Percentiles rank a stretch among this genome's conserved stretches.
These are phyloP conservation scores for Aspidoscelis tigris DNA, from an alignment of 2,113 vertebrate genomes.

Conservation along the genomic window DNA sequence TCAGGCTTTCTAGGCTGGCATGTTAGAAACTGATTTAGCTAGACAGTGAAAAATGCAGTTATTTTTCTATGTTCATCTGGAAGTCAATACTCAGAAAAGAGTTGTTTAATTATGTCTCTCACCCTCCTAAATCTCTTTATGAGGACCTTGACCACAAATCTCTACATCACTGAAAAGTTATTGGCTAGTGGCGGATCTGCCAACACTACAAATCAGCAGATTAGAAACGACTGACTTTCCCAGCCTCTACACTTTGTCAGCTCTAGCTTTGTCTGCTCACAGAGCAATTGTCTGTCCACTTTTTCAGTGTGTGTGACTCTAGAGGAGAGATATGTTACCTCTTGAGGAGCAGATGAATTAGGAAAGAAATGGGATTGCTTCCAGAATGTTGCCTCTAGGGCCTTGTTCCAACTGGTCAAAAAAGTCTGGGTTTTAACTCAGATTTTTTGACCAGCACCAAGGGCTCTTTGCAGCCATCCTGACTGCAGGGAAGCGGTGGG, in stretches of 20 bases:
- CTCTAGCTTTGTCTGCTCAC: not conserved
- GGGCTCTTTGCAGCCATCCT: no score
- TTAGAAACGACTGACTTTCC: not conserved
- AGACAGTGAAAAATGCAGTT: conserved; percentile 68
- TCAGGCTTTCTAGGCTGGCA: no score
- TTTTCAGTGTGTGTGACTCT: not conserved
- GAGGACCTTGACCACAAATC: conserved; percentile 71
- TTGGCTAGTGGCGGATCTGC: conserved; percentile 33
- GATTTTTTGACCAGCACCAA: no score
- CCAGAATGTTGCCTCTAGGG: not conserved
- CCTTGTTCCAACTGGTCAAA: no score
- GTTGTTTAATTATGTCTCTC: conserved; percentile 73
- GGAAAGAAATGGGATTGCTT: not conserved
- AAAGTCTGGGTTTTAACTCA: no score
- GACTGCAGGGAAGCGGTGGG: no score
- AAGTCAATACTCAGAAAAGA: conserved; percentile 68
- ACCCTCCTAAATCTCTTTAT: conserved; percentile 74
- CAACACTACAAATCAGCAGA: conserved; percentile 54
- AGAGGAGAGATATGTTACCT: not conserved
- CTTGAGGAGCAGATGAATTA: not conserved
- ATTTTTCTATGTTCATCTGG: conserved; percentile 64
- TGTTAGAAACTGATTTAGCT: conserved; percentile 61
- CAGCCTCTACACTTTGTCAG: not conserved
- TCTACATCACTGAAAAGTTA: conserved; percentile 65
- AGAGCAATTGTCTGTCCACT: not conserved